phyloP scores from a whole-genome alignment of 2,113 vertebrate genomes.

The Microcebus tavaratra region DNA sequence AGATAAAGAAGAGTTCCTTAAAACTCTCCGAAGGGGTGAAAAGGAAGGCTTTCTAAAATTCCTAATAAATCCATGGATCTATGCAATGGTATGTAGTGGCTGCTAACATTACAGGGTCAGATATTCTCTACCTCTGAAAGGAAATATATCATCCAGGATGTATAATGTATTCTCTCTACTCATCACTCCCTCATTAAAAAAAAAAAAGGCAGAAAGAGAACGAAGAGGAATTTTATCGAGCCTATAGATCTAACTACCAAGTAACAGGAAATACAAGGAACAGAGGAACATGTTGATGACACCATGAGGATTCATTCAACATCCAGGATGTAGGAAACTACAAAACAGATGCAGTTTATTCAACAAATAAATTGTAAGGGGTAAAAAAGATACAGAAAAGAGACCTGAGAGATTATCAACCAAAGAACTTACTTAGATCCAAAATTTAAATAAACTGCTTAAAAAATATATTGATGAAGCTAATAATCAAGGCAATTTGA shows the following conservation, averaged over 20 bases:
- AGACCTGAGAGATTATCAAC: neutral
- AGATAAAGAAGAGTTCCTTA: neutral
- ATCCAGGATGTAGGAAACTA: neutral
- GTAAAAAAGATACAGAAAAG: neutral
- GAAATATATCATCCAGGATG: neutral
- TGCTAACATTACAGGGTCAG: neutral
- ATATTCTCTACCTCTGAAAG: neutral
- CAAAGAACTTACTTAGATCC: neutral
- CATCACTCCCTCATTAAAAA: neutral
- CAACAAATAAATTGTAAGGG: neutral
- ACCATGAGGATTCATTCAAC: neutral
- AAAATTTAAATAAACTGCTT: neutral
- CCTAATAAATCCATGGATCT: neutral
- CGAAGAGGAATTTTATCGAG: neutral
- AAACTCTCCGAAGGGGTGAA: neutral
- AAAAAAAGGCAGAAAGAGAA: neutral
- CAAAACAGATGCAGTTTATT: neutral
- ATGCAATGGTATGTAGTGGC: neutral
- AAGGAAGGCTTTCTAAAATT: neutral
- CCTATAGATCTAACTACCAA: neutral
- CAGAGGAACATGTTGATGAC: neutral
- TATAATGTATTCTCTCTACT: neutral
- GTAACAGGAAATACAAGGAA: neutral
- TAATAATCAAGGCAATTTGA: neutral
- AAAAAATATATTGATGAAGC: neutral